Evolutionary conservation across 2,888 invertebrate genomes (phyloP).

Genomic region (Ceriagrion tenellum): DNA sequence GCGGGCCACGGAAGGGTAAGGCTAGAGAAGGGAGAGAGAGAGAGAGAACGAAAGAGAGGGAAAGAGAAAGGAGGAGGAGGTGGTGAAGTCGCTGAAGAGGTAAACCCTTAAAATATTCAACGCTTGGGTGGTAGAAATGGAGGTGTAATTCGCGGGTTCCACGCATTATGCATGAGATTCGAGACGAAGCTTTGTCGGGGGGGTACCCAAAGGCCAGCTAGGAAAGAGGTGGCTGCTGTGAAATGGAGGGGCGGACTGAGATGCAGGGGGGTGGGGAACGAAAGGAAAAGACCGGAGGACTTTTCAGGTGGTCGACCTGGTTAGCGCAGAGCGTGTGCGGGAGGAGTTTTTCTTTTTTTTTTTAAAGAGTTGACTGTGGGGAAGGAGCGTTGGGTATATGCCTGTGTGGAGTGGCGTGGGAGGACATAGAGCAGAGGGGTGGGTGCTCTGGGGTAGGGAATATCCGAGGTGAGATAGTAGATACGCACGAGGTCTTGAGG

Average conservation of each 20-base stretch:
- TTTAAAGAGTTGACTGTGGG: background rate
- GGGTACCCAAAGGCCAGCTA: constrained; percentile 9
- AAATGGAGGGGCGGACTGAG: no score
- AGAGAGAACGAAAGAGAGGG: background rate
- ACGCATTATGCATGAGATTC: constrained; percentile 57
- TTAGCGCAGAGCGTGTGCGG: background rate
- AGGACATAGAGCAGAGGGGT: no score
- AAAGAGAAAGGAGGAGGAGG: constrained; percentile 1
- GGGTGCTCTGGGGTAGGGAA: background rate
- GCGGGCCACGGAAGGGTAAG: no score
- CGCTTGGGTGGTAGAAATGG: constrained; percentile 62
- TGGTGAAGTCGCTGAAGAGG: constrained; percentile 62
- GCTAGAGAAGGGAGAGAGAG: background rate
- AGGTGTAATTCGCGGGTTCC: constrained; percentile 61
- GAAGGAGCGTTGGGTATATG: background rate
- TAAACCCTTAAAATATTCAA: constrained; percentile 57
- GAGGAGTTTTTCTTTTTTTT: background rate
- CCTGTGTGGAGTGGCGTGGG: background rate
- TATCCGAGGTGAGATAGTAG: background rate
- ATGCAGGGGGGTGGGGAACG: no score
- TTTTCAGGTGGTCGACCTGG: constrained; percentile 12
- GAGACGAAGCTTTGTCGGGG: constrained; percentile 32
- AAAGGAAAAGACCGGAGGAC: background rate
- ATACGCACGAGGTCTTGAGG: background rate
- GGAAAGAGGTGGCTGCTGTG: background rate